phyloP scores from a whole-genome alignment of 2,113 vertebrate species.

The Suricata suricatta region DNA sequence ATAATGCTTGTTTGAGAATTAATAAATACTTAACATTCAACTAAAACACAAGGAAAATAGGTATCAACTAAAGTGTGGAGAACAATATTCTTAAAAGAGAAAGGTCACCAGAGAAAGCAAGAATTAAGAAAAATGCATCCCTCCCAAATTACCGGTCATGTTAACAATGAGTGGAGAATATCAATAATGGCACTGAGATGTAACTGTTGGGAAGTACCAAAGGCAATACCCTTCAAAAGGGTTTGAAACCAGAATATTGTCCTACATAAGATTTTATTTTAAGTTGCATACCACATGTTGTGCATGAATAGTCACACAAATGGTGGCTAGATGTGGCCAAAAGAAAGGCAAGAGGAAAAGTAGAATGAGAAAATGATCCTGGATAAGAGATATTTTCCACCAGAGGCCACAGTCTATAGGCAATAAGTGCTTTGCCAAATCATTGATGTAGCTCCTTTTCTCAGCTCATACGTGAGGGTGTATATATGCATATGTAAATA shows the following conservation, averaged over 20 bases:
- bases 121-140: conserved; percentile 30
- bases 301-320: not conserved
- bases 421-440: not conserved
- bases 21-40: conserved; percentile 36
- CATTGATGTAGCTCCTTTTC: not conserved
- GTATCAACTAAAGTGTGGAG: conserved; percentile 21
- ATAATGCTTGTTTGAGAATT: not conserved
- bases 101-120: not conserved
- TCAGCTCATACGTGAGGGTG: not conserved
- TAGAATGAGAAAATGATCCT: not conserved
- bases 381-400: not conserved
- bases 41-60: not conserved
- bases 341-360: conserved; percentile 9
- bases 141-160: not conserved
- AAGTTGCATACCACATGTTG: not conserved
- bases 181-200: not conserved
- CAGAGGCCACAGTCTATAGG: not conserved
- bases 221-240: not conserved
- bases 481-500: not conserved
- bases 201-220: not conserved
- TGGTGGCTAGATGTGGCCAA: not conserved
- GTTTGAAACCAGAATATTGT: not conserved
- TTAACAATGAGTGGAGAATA: not conserved
- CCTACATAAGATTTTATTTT: conserved; percentile 16
- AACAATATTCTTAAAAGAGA: not conserved